These are phyloP conservation scores for Exaiptasia diaphana DNA, from an alignment of 64 coral and sea anemone species.

Conservation along the genomic window DNA sequence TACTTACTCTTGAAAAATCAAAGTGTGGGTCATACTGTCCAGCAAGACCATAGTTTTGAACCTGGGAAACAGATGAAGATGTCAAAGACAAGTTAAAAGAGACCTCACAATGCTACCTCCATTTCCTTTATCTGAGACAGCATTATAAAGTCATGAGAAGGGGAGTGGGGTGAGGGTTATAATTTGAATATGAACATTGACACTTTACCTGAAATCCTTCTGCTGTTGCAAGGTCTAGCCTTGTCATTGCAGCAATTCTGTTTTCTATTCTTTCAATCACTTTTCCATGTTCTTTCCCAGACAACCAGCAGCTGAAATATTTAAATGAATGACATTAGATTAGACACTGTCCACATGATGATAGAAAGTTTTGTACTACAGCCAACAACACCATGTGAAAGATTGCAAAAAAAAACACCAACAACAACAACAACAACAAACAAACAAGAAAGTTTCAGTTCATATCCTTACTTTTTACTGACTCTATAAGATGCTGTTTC, in stretches of 20 bases:
- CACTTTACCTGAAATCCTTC: constrained; percentile 56
- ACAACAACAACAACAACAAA: neutral
- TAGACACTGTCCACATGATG: no score
- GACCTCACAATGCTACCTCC: no score
- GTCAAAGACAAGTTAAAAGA: no score
- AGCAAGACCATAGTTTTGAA: constrained; percentile 85
- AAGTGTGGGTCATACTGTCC: constrained; percentile 89
- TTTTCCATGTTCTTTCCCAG: constrained; percentile 37
- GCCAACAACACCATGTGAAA: no score
- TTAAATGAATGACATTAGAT: neutral
- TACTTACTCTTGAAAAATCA: constrained; percentile 85
- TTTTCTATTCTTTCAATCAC: constrained; percentile 36
- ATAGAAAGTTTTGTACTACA: no score
- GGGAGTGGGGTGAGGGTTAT: neutral
- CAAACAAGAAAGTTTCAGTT: neutral
- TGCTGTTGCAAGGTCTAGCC: constrained; percentile 54
- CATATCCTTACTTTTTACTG: constrained; percentile 73
- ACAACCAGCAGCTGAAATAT: constrained; percentile 65
- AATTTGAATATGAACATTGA: neutral
- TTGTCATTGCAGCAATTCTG: constrained; percentile 63
- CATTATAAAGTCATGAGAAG: no score
- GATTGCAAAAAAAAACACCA: neutral
- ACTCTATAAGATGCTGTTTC: constrained; percentile 72
- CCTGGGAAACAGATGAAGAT: constrained; percentile 21
- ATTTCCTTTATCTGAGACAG: no score